A percentile compares a stretch with the other conserved stretches of the same genome.
These are phyloP conservation scores for Takifugu ocellatus DNA, from an alignment of 2,797 vertebrate species.

Conservation along the genomic window DNA sequence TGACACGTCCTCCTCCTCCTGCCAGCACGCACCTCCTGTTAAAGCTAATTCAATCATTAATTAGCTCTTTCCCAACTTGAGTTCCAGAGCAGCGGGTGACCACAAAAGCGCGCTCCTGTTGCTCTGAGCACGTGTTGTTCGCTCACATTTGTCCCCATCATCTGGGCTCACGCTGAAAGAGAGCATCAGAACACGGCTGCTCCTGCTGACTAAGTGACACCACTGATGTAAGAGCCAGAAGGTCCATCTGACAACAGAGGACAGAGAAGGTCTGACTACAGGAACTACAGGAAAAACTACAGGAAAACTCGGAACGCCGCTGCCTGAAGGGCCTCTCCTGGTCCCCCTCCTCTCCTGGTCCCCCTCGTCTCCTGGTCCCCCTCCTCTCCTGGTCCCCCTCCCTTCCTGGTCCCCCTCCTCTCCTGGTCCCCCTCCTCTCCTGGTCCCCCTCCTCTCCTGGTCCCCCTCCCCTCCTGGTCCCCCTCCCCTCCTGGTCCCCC, in stretches of 20 bases:
- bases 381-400: slow-evolving; percentile 3
- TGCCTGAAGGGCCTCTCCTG: neutral
- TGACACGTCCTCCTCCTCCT: slow-evolving; percentile 43
- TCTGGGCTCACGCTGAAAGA: slow-evolving; percentile 26
- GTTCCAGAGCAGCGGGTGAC: no score
- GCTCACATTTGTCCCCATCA: no score
- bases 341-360: neutral
- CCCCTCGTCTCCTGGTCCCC: no score
- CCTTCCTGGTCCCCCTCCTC: neutral
- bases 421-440: neutral
- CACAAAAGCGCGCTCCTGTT: no score
- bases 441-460: neutral
- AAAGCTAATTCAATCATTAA: slow-evolving; percentile 17
- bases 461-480: no score
- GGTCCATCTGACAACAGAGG: slow-evolving; percentile 24
- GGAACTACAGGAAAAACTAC: no score
- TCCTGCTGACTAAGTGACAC: slow-evolving; percentile 64
- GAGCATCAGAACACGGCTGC: slow-evolving; percentile 50
- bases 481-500: no score
- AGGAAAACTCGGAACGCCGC: neutral
- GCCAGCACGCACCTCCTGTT: slow-evolving; percentile 47
- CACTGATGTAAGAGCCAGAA: slow-evolving; percentile 57
- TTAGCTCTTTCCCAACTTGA: slow-evolving; percentile 2
- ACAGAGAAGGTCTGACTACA: no score
- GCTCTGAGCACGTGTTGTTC: neutral